phyloP scores from a whole-genome alignment of 2,888 invertebrate genomes.

The Brachypalpus laphriformis region DNA sequence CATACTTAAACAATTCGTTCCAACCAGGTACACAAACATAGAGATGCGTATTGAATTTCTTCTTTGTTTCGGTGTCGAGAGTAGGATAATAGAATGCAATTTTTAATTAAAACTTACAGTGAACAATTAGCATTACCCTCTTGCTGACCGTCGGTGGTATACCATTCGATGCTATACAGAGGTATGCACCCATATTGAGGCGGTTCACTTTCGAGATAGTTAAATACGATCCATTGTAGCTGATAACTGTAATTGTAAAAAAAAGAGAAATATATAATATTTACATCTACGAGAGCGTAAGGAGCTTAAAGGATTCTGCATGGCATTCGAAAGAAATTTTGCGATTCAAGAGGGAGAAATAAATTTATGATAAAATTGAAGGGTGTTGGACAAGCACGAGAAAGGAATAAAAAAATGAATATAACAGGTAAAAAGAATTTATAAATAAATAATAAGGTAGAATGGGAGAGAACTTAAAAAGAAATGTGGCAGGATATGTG shows the following conservation, averaged over 20 bases:
- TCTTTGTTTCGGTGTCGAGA: not conserved
- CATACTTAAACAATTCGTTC: not conserved
- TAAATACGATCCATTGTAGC: constrained; percentile 87
- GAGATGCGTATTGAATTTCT: not conserved
- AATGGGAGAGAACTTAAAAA: too few relatives aligned
- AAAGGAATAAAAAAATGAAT: not conserved
- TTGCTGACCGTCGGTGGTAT: constrained; percentile 92
- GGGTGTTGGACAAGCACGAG: not conserved
- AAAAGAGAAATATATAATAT: constrained; percentile 1
- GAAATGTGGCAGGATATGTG: not conserved
- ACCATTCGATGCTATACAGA: constrained; percentile 92
- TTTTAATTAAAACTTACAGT: constrained; percentile 87
- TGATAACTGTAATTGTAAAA: constrained; percentile 84
- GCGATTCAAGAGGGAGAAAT: constrained; percentile 2
- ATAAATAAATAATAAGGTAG: constrained; percentile 39
- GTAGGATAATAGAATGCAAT: not conserved
- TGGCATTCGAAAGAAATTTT: constrained; percentile 10
- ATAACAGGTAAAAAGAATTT: constrained; percentile 48
- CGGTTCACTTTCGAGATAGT: constrained; percentile 89
- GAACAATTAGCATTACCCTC: constrained; percentile 90
- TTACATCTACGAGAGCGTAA: not conserved
- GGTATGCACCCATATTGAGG: constrained; percentile 91
- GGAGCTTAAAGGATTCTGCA: constrained; percentile 8
- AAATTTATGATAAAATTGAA: constrained; percentile 13
- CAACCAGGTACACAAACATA: constrained; percentile 22